A percentile compares a stretch with the other conserved stretches of the same genome.
phyloP scores from a whole-genome alignment of 2,888 invertebrate genomes.

The Drosophila nigricruria region DNA sequence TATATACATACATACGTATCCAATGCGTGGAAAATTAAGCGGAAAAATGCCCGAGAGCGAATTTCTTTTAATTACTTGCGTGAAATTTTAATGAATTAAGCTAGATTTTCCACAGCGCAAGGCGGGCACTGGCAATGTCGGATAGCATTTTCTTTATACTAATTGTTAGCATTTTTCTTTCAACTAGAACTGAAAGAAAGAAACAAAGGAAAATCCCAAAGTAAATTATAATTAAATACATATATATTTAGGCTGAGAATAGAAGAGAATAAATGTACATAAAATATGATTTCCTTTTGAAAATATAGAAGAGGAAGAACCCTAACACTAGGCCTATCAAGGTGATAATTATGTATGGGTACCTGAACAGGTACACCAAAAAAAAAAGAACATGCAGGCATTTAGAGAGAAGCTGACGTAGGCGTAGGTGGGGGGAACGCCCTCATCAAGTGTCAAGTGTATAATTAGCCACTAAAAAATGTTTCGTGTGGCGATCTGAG shows the following conservation, averaged over 20 bases:
- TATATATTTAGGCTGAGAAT: background rate
- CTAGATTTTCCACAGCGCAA: background rate
- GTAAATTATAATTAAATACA: constrained; percentile 9
- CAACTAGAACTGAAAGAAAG: background rate
- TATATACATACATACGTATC: constrained; percentile 2
- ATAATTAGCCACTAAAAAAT: constrained; percentile 69
- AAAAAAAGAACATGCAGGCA: background rate
- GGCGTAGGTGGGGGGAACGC: constrained; percentile 21
- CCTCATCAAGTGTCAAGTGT: constrained; percentile 80
- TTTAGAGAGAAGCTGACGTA: constrained; percentile 1
- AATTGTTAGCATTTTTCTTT: constrained; percentile 6
- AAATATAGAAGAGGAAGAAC: background rate
- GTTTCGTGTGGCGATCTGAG: constrained; percentile 39
- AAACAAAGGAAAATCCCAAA: background rate
- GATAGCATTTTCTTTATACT: background rate
- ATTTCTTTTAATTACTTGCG: constrained; percentile 28
- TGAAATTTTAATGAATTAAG: constrained; percentile 29
- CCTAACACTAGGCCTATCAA: background rate
- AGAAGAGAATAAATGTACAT: background rate
- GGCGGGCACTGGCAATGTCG: background rate
- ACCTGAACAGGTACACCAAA: constrained; percentile 43
- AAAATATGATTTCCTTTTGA: constrained; percentile 20
- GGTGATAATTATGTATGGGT: constrained; percentile 49
- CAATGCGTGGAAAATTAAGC: constrained; percentile 8
- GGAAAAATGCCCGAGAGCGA: constrained; percentile 11